These are phyloP conservation scores for Pristis pectinata DNA, from an alignment of 2,797 vertebrate species.

Conservation along the genomic window DNA sequence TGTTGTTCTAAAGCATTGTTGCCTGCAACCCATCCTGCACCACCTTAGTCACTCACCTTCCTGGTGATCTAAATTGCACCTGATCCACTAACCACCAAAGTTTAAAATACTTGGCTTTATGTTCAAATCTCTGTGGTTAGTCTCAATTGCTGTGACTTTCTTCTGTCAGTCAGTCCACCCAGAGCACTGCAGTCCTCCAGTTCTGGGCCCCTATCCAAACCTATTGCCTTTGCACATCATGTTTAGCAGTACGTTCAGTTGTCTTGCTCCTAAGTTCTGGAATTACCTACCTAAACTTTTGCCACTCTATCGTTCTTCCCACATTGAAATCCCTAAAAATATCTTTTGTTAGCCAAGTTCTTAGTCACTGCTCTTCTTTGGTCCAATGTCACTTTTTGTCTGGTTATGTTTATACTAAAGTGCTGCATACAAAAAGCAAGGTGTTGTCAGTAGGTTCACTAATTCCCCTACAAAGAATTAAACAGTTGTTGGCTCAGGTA, in stretches of 20 bases:
- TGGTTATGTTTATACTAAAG: background rate
- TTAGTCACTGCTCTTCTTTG: background rate
- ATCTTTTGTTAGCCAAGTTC: background rate
- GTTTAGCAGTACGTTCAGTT: background rate
- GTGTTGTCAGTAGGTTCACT: background rate
- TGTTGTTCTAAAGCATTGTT: background rate
- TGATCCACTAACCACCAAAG: background rate
- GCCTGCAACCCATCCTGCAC: background rate
- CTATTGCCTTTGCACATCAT: background rate
- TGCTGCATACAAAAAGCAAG: background rate
- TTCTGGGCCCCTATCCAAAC: background rate
- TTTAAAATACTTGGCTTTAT: background rate
- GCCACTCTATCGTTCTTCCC: no score
- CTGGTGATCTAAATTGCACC: background rate
- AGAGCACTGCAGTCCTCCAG: background rate
- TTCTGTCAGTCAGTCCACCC: background rate
- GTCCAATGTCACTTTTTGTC: background rate
- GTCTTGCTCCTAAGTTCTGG: background rate
- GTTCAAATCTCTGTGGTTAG: background rate
- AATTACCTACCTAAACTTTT: background rate
- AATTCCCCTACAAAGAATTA: background rate
- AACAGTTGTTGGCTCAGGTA: background rate
- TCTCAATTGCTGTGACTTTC: background rate
- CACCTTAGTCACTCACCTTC: background rate
- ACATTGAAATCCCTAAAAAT: background rate